phyloP scores from a whole-genome alignment of 2,888 invertebrate species.

The Drosophila differens region DNA sequence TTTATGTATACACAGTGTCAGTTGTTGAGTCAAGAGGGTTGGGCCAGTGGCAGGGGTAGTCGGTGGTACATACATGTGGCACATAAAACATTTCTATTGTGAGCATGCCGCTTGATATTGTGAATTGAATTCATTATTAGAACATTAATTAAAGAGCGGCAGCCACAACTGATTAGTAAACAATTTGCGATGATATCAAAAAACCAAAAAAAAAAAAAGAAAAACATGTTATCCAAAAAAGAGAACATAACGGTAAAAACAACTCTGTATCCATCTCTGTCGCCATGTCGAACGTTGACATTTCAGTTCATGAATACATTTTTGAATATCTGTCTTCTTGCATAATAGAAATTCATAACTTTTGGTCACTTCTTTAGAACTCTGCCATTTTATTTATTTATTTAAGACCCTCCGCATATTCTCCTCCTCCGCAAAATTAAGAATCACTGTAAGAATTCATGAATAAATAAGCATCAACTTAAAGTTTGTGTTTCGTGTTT shows the following conservation, averaged over 20 bases:
- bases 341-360: conserved; percentile 23
- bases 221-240: conserved; percentile 24
- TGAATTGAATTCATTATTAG: conserved; percentile 58
- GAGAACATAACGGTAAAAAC: conserved; percentile 14
- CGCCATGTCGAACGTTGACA: conserved; percentile 44
- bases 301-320: conserved; percentile 45
- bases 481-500: conserved; percentile 17
- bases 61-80: conserved; percentile 1
- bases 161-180: conserved; percentile 44
- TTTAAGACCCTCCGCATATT: background rate
- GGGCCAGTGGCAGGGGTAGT: too few relatives aligned
- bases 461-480: conserved; percentile 41
- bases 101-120: conserved; percentile 46
- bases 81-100: conserved; percentile 56
- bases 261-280: background rate
- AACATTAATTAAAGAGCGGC: conserved; percentile 59
- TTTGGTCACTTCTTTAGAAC: conserved; percentile 36
- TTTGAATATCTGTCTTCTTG: background rate
- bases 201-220: background rate
- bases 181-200: conserved; percentile 13
- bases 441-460: conserved; percentile 39
- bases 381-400: conserved; percentile 46
- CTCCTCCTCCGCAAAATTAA: conserved; percentile 12
- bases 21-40: conserved; percentile 4
- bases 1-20: conserved; percentile 22